phyloP scores from a whole-genome alignment of 2,797 vertebrate species.

The Tadarida brasiliensis region DNA sequence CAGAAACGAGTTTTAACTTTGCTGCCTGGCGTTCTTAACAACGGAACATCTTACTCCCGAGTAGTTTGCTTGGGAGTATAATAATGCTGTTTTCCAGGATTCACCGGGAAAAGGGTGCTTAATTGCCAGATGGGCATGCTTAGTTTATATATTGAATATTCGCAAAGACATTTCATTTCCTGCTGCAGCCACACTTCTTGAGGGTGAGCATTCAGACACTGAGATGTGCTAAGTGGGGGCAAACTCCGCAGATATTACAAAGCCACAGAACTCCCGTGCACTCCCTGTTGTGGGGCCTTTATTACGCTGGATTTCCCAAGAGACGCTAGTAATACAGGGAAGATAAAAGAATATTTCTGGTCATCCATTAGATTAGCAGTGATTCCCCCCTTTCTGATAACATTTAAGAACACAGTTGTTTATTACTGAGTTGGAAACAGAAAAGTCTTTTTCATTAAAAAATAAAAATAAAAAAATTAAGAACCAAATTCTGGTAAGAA shows the following conservation, averaged over 20 bases:
- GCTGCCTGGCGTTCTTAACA: conserved; percentile 43
- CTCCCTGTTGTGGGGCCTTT: neutral
- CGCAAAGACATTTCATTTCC: conserved; percentile 44
- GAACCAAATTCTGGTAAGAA: conserved; percentile 58
- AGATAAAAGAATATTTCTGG: neutral
- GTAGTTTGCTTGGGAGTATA: conserved; percentile 68
- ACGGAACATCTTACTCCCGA: conserved; percentile 5
- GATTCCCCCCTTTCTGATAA: neutral
- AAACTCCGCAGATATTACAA: conserved; percentile 32
- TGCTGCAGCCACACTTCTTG: conserved; percentile 1
- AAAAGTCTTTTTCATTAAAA: conserved; percentile 48
- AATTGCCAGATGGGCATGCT: conserved; percentile 66
- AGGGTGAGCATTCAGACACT: conserved; percentile 20
- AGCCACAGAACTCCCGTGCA: neutral
- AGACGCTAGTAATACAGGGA: neutral
- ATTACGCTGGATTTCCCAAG: conserved; percentile 4
- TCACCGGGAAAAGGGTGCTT: conserved; percentile 69
- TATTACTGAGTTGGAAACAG: conserved; percentile 40
- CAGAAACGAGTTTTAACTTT: conserved; percentile 62
- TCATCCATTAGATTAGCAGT: neutral
- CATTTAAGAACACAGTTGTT: conserved; percentile 38
- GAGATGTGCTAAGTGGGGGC: conserved; percentile 1
- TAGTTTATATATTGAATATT: conserved; percentile 53
- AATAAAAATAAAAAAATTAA: conserved; percentile 26
- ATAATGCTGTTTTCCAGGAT: conserved; percentile 75